Evolutionary conservation across 2,888 invertebrate genomes (phyloP).

Genomic region (Eledona agricola): DNA sequence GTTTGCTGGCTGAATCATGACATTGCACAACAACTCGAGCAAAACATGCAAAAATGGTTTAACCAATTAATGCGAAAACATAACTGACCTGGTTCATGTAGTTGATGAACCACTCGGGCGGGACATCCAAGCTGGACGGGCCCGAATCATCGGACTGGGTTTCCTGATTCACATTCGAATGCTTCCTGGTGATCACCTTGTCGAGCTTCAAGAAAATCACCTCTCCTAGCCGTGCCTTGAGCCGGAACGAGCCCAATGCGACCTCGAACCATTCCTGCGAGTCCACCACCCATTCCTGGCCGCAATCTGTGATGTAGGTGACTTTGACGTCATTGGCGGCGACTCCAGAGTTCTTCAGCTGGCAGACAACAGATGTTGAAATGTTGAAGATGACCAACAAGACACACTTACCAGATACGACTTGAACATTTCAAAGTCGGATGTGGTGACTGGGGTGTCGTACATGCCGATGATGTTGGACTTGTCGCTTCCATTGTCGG

Average conservation of each 20-base stretch:
- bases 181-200: constrained; percentile 44
- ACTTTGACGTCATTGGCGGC: constrained; percentile 59
- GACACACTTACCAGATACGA: constrained; percentile 60
- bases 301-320: constrained; percentile 59
- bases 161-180: constrained; percentile 50
- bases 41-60: too few species aligned
- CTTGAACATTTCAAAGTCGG: constrained; percentile 62
- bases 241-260: constrained; percentile 59
- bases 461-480: constrained; percentile 61
- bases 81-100: constrained; percentile 48
- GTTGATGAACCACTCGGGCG: constrained; percentile 51
- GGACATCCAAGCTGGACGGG: constrained; percentile 41
- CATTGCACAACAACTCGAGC: too few species aligned
- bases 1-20: too few species aligned
- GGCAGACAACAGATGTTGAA: constrained; percentile 29
- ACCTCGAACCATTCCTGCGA: constrained; percentile 62
- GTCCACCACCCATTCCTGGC: constrained; percentile 58
- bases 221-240: constrained; percentile 57
- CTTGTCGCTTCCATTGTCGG: constrained; percentile 55
- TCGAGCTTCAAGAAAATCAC: constrained; percentile 58
- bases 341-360: constrained; percentile 62
- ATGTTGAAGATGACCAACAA: constrained; percentile 16
- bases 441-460: constrained; percentile 60
- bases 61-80: constrained; percentile 5
- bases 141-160: constrained; percentile 48